A percentile compares a stretch with the other conserved stretches of the same genome.
These are phyloP conservation scores for Kryphioiulus occultus DNA, from an alignment of 2,888 invertebrate genomes.

Conservation along the genomic window DNA sequence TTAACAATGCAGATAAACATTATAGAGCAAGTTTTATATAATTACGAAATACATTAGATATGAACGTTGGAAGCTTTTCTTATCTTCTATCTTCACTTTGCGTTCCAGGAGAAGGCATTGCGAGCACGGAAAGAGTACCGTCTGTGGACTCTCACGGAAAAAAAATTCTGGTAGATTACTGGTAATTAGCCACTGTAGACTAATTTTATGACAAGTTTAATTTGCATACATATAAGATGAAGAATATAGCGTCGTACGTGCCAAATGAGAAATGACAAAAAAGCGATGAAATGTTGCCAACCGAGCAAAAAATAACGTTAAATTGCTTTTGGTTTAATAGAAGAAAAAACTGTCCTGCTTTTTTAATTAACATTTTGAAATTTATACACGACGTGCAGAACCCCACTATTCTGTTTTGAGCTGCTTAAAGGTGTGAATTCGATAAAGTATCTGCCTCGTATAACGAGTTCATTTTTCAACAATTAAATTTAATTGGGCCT, in stretches of 20 bases:
- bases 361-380: conserved; percentile 21
- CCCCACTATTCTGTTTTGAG: not conserved
- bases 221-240: conserved; percentile 31
- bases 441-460: not conserved
- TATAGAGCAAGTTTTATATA: not conserved
- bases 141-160: not conserved
- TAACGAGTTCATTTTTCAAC: not conserved
- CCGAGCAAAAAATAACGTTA: not conserved
- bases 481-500: not conserved
- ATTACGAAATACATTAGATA: not conserved
- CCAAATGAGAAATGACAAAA: conserved; percentile 25
- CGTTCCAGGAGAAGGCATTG: conserved; percentile 6
- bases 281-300: conserved; percentile 14
- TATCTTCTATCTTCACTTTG: conserved; percentile 1
- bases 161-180: conserved; percentile 40
- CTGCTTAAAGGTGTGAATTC: not conserved
- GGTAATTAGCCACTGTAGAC: conserved; percentile 49
- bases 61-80: not conserved
- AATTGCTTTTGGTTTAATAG: conserved; percentile 35
- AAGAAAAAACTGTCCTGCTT: not conserved
- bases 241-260: conserved; percentile 25
- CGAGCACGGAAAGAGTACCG: conserved; percentile 1
- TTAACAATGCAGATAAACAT: conserved; percentile 7
- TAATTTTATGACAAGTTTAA: conserved; percentile 44
- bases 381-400: not conserved